Percentiles rank a stretch among this genome's conserved stretches.
Evolutionary conservation across 1,140 invertebrate genomes (phyloP).

Genomic region (Lamellibrachia luymesi): DNA sequence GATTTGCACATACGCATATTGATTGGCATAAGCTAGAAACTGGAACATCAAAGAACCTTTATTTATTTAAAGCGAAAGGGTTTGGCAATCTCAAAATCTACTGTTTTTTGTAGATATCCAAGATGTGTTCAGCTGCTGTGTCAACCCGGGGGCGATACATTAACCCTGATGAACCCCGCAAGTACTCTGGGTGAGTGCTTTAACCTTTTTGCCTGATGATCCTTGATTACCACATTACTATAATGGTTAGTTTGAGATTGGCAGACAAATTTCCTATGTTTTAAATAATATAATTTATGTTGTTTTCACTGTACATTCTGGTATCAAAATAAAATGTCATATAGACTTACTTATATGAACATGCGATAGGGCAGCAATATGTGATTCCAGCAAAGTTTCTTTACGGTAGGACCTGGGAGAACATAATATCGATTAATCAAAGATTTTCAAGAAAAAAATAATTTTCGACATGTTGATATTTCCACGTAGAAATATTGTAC

Average conservation of each 20-base stretch:
- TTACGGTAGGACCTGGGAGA: too few relatives aligned
- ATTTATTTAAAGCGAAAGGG: not conserved
- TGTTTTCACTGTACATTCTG: not conserved
- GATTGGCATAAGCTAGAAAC: not conserved
- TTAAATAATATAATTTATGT: not conserved
- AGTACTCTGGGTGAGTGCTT: slow-evolving; percentile 6
- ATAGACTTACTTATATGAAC: too few relatives aligned
- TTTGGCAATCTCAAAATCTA: not conserved
- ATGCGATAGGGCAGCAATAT: not conserved
- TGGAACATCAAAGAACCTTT: too few relatives aligned
- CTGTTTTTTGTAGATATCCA: slow-evolving; percentile 51
- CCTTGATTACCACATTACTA: not conserved
- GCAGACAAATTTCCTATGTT: not conserved
- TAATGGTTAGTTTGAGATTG: not conserved
- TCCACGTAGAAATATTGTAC: too few relatives aligned
- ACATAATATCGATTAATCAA: too few relatives aligned
- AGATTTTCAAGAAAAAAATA: too few relatives aligned
- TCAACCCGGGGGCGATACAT: slow-evolving; percentile 67
- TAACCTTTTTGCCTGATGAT: not conserved
- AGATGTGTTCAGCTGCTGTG: slow-evolving; percentile 63
- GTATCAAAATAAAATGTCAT: not conserved
- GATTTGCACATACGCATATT: too few relatives aligned
- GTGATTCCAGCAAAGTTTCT: too few relatives aligned
- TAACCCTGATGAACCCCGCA: slow-evolving; percentile 59
- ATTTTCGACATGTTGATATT: too few relatives aligned